These are phyloP conservation scores for Enoplosus armatus DNA, from an alignment of 2,797 vertebrate genomes.

Conservation along the genomic window DNA sequence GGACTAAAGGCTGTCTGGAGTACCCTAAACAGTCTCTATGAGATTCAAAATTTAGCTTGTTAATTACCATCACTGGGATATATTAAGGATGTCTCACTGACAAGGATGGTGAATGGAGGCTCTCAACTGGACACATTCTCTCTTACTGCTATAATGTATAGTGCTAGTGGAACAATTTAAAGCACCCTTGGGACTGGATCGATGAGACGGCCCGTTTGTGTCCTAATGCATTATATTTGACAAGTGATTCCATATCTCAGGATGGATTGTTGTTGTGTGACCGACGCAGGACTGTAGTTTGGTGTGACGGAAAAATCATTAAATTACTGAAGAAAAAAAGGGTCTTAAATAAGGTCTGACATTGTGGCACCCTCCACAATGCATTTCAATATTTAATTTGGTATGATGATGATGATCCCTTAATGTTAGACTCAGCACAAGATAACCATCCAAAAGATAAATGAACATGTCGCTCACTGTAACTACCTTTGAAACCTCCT, in stretches of 20 bases:
- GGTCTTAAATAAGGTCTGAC: conserved; percentile 31
- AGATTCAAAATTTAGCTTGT: conserved; percentile 42
- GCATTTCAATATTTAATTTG: conserved; percentile 17
- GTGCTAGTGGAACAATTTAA: conserved; percentile 53
- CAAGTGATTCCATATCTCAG: conserved; percentile 60
- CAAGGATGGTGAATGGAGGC: conserved; percentile 25
- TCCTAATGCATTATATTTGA: conserved; percentile 67
- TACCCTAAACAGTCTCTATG: conserved; percentile 38
- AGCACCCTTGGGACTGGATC: conserved; percentile 59
- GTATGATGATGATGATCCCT: conserved; percentile 3
- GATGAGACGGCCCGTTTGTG: conserved; percentile 62
- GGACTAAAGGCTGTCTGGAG: conserved; percentile 48
- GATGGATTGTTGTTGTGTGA: conserved; percentile 61
- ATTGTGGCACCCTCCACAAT: background rate
- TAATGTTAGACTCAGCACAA: background rate
- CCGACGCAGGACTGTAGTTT: conserved; percentile 18
- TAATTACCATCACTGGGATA: conserved; percentile 53
- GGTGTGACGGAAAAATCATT: conserved; percentile 39
- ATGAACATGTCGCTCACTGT: background rate
- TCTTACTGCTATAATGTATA: conserved; percentile 9
- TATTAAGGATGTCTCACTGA: conserved; percentile 44
- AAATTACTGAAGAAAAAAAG: conserved; percentile 13
- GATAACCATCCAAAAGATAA: conserved; percentile 19
- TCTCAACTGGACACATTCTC: conserved; percentile 7
- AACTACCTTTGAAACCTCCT: background rate